Evolutionary conservation across 2,113 vertebrate species (phyloP), one percentile per base, ranked within the genome.

Genomic region (Pluvialis apricaria): DNA sequence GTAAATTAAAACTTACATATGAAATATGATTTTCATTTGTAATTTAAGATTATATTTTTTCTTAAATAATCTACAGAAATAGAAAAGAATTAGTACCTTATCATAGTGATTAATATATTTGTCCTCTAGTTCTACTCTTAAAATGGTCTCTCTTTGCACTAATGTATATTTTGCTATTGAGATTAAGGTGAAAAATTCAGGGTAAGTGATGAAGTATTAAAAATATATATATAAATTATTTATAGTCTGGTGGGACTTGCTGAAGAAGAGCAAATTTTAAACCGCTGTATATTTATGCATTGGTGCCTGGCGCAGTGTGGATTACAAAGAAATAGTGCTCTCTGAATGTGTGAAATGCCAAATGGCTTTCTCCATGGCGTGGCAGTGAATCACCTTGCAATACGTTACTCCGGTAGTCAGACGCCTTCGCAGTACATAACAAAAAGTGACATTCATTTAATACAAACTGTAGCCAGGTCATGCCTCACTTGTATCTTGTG

Each of bases 51-150:
- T 60, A 34, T 94, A 70, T 69, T 92, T 95, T 83, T 90, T 82
- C 47, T 58, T 75, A 58, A 84, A 52, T 61, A 26, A 72, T 80
- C 8, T 70, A 15, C 19, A 79, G 34, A 54, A 79, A 71, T 32
- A 93, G 38, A 88, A 52, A 76, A 90, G 2, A 73, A 72, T 70
- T 78, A 18, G 6, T 83, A 32, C 82, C 15, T 66, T 82, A 68
- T 65, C 25, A 52, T 57, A 70, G 40, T 49, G 55, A 80, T 88
- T 82, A 91, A 86, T 97, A 36, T 91, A 91, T 96, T 92, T 95
- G 69, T 81, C 44, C 8, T 91, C 26, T 83, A 54, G 15, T 88
- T 83, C 31, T 42, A 70, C 32, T 54, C 31, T 65, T 80, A 86
- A 73, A 95, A 65, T 58, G 31, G 10, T 83, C 26, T 90, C 24